Evolutionary conservation across 2,888 invertebrate genomes (phyloP), one percentile per base, ranked within the genome.

Genomic region (Pandemis corylana): DNA sequence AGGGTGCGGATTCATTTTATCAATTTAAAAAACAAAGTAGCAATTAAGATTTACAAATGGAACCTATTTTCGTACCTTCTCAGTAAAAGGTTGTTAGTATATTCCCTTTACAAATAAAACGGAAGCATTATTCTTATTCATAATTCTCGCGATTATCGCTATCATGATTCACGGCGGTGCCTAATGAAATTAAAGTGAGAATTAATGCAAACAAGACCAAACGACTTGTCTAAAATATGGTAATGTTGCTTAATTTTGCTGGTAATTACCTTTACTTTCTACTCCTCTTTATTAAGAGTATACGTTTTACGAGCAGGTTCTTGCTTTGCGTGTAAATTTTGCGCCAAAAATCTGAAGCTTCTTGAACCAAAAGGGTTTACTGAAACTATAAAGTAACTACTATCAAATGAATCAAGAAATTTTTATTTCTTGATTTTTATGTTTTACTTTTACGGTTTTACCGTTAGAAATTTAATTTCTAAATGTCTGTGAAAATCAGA

Each of bases 141-240:
- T 80, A 78, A 83, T 82, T 81, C 73, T 78, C 68, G 51, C 77
- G 79, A 82, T 80, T 79, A 78, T 80, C 77, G 77, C 78, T 76
- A 80, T 79, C 77, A 72, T 81, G 80, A 82, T 81, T 81, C 79
- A 84, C 77, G 80, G 65, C 73, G 66, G 20, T 28, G 61, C 62
- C 49, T 78, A 79, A 80, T 80, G 78, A 79, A 80, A 82, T 81
- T 80, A 82, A 78, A 81, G 77, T 79, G 77, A 78, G 79, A 81
- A 83, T 84, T 79, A 80, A 82, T 80, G 77, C 80, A 77, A 82
- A 80, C 80, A 79, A 80, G 79, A 69, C 76, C 63, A 62, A 77
- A 75, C 75, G 74, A 68, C 69, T 65, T 68, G 65, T 69, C 15
- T 72, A 65, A 66, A 76, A 69, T 75, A 71, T 63, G 61, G 71